Conservation (phyloP, 2,888 invertebrate species). For the Lysandra bellargus region DNA sequence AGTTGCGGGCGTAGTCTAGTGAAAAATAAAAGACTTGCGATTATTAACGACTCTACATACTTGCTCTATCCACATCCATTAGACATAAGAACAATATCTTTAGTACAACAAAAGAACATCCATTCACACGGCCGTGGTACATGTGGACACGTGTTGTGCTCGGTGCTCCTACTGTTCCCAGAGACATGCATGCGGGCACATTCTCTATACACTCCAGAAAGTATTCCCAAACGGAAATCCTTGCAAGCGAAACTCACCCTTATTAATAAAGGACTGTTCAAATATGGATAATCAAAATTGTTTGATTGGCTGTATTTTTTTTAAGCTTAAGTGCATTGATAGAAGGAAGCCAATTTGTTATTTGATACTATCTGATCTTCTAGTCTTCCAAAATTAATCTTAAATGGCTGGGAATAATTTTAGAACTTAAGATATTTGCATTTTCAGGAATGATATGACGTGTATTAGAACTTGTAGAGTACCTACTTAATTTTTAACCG, state of each 20-base stretch:
- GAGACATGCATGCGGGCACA: conserved; percentile 63
- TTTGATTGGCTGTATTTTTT: not conserved
- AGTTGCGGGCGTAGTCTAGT: too few species aligned
- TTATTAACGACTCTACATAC: not conserved
- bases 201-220: conserved; percentile 46
- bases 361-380: too few species aligned
- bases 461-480: too few species aligned
- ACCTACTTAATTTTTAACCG: too few species aligned
- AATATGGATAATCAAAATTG: not conserved
- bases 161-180: conserved; percentile 57
- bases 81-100: not conserved
- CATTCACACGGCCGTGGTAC: conserved; percentile 61
- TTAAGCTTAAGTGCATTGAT: too few species aligned
- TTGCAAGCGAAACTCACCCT: not conserved
- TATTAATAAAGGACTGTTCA: not conserved
- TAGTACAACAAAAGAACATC: conserved; percentile 48
- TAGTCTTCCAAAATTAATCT: too few species aligned
- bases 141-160: conserved; percentile 65
- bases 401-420: too few species aligned
- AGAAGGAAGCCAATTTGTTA: too few species aligned
- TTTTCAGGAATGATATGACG: too few species aligned
- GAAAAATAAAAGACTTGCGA: too few species aligned
- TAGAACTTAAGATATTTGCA: too few species aligned
- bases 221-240: not conserved
- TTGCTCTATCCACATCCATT: not conserved